Conservation (phyloP, 2,797 vertebrate species). For the Chloroceryle inda region DNA sequence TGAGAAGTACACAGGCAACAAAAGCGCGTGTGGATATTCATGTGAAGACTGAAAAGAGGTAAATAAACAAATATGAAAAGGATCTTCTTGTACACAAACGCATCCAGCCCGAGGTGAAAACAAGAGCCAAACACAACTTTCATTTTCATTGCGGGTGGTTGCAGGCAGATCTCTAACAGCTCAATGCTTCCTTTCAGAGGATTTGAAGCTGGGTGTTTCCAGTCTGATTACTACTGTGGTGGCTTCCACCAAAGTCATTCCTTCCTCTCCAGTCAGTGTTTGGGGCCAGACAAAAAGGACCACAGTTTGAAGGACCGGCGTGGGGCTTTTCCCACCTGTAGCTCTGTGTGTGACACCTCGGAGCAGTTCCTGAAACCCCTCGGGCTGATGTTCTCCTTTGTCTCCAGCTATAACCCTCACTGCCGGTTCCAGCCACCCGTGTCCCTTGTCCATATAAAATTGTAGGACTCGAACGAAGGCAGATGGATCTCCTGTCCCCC, state of each 20-base stretch:
- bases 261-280: no score
- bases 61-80: neutral
- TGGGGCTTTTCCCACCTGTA: no score
- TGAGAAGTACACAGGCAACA: neutral
- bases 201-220: neutral
- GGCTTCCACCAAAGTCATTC: neutral
- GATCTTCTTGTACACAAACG: neutral
- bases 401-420: neutral
- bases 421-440: neutral
- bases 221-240: fast-evolving
- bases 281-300: neutral
- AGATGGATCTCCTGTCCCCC: neutral
- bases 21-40: neutral
- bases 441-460: neutral
- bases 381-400: neutral
- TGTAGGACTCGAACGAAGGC: neutral
- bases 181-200: neutral
- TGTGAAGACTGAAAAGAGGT: neutral
- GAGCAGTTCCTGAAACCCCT: neutral
- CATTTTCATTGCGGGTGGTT: neutral
- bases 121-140: neutral
- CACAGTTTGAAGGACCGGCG: neutral
- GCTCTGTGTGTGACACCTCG: neutral
- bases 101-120: neutral
- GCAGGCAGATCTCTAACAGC: neutral